Evolutionary conservation across 2,888 invertebrate genomes (phyloP).

Genomic region (Archips xylosteana): DNA sequence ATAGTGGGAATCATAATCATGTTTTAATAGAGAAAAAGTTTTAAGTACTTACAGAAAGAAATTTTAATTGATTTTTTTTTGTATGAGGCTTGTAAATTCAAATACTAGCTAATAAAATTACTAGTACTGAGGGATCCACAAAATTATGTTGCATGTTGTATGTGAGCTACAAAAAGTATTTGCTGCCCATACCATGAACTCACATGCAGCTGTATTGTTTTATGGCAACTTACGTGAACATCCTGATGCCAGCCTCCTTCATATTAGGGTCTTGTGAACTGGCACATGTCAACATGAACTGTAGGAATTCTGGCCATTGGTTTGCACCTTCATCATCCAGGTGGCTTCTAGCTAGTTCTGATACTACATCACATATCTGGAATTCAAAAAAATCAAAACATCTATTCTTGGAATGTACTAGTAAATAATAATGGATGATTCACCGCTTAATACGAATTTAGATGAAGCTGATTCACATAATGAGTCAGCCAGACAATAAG

Average conservation of each 20-base stretch:
- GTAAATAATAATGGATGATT: constrained; percentile 13
- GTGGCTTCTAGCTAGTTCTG: constrained; percentile 97
- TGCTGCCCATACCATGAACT: neutral
- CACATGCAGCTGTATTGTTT: neutral
- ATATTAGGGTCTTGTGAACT: constrained; percentile 92
- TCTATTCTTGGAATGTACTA: constrained; percentile 12
- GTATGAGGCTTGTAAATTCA: constrained; percentile 17
- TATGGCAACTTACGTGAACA: constrained; percentile 91
- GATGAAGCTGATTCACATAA: constrained; percentile 1
- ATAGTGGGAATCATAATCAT: too few species aligned
- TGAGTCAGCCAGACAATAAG: constrained; percentile 32
- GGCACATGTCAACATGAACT: constrained; percentile 97
- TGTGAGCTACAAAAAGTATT: constrained; percentile 10
- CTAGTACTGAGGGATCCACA: constrained; percentile 38
- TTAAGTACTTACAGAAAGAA: neutral
- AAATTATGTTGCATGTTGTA: constrained; percentile 35
- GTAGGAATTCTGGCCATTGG: constrained; percentile 98
- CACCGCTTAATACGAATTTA: neutral
- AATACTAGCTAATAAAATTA: constrained; percentile 18
- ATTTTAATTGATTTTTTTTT: neutral
- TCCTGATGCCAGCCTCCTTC: constrained; percentile 96
- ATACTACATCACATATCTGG: constrained; percentile 95
- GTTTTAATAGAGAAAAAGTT: too few species aligned
- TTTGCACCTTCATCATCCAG: constrained; percentile 98
- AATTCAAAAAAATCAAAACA: constrained; percentile 42